Base-by-base conservation (phyloP, 2,888 invertebrate genomes). In the Eurytoma californica region DNA sequence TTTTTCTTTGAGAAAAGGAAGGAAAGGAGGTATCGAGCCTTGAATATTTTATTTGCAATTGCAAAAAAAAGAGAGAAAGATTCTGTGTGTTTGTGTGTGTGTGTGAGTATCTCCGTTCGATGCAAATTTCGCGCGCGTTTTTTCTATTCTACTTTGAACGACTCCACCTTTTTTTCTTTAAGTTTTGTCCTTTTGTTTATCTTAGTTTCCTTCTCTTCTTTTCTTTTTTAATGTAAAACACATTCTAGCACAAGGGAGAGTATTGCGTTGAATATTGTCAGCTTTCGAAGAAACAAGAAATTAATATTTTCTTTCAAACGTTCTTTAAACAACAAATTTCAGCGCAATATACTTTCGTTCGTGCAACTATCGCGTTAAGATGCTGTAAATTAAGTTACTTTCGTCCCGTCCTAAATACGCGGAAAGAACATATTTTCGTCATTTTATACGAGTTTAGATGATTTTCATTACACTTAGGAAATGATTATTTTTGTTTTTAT, bases 401-500 rank as follows among this genome's bases (percentile, higher is more conserved):
- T 78, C 20, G 69, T 77, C 82, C 82, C 82, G 82, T 82, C 80
- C 82, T 80, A 51, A 47, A 68, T 39, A 58, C 24, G 65, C 69
- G 76, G 72, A 75, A 61, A 58, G 14, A 76, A 58, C 70, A 66
- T 58, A 82, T 83, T 84, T 83, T 84, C 82, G 84, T 80, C 81
- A 67, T 86, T 87, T 89, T 88, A 86, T 88, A 88, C 86, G 82
- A 87, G 84, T 87, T 86, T 85, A 85, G 85, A 86, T 79, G 80
- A 80, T 84, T 82, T 72, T 78, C 79, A 84, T 85, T 87, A 87
- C 84, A 86, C 86, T 86, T 88, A 88, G 55, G 57, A 28, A 68
- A 70, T 86, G 84, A 82, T 85, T 86, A 85, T 85, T 86, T 86
- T 39, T 87, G 85, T 88, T 88, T 88, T 88, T 88, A 87, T 88